Conservation (phyloP, 2,888 invertebrate species). For the Noctua janthe region DNA sequence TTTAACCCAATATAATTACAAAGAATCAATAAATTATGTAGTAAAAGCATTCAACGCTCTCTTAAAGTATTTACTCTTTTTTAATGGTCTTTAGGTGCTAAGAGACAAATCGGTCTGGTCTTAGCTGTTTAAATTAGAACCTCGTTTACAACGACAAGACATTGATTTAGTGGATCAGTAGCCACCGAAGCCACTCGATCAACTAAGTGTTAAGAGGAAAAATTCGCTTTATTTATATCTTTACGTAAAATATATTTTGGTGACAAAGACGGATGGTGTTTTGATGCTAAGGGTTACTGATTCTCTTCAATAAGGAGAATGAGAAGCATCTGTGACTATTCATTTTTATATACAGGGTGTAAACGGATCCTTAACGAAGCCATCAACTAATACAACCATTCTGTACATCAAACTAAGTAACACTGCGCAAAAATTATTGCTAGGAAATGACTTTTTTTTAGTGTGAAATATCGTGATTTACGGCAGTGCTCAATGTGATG, state of each 20-base stretch:
- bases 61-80: background rate
- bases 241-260: constrained; percentile 49
- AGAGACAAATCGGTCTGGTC: constrained; percentile 20
- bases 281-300: constrained; percentile 13
- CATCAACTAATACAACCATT: background rate
- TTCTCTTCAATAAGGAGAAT: constrained; percentile 17
- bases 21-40: background rate
- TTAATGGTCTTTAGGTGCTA: background rate
- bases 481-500: background rate
- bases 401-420: background rate
- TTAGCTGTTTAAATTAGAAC: constrained; percentile 14
- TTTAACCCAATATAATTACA: background rate
- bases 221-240: constrained; percentile 37
- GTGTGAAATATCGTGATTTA: background rate
- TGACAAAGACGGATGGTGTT: constrained; percentile 54
- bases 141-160: constrained; percentile 14
- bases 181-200: constrained; percentile 52
- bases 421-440: background rate
- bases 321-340: background rate
- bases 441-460: background rate
- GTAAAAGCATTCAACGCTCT: constrained; percentile 21
- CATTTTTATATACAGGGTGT: background rate
- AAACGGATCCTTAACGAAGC: background rate
- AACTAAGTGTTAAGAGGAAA: constrained; percentile 48
- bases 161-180: constrained; percentile 39